phyloP scores from a whole-genome alignment of 2,888 invertebrate genomes.

The Drosophila diplacantha region DNA sequence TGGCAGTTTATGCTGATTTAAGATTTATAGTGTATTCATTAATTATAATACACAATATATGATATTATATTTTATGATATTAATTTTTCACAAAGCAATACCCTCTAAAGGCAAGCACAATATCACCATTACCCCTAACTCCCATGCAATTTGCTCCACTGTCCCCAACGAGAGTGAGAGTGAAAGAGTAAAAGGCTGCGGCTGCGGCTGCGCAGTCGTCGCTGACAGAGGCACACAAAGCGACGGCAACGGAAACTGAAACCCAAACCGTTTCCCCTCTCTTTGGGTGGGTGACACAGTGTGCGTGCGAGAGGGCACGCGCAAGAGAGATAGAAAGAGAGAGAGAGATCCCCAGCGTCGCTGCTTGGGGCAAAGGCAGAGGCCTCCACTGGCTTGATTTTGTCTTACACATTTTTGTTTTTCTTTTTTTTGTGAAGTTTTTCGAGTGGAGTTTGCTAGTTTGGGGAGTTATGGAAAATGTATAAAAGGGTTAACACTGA shows the following conservation, averaged over 20 bases:
- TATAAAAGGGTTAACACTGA: slow-evolving; percentile 66
- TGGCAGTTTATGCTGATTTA: neutral
- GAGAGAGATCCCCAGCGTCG: slow-evolving; percentile 10
- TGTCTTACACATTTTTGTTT: neutral
- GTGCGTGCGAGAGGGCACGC: slow-evolving; percentile 12
- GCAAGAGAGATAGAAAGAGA: neutral
- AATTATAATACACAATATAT: too few relatives aligned
- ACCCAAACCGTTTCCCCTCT: slow-evolving; percentile 9
- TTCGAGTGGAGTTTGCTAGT: slow-evolving; percentile 15
- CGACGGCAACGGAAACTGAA: slow-evolving; percentile 5
- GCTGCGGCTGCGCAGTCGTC: slow-evolving; percentile 6
- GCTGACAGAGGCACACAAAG: slow-evolving; percentile 7
- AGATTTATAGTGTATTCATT: too few relatives aligned
- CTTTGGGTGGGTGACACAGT: neutral
- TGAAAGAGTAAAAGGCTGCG: slow-evolving; percentile 12
- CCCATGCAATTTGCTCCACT: neutral
- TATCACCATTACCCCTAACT: neutral
- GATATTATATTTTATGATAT: too few relatives aligned
- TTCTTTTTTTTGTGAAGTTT: slow-evolving; percentile 30
- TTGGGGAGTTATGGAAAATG: slow-evolving; percentile 29
- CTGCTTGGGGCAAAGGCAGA: slow-evolving; percentile 10
- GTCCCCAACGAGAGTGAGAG: slow-evolving; percentile 9
- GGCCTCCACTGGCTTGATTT: slow-evolving; percentile 16
- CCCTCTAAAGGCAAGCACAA: neutral
- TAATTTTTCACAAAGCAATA: neutral